Percentiles rank a stretch among this genome's conserved stretches.
phyloP scores from a whole-genome alignment of 2,797 vertebrate genomes.

The Danio aesculapii region DNA sequence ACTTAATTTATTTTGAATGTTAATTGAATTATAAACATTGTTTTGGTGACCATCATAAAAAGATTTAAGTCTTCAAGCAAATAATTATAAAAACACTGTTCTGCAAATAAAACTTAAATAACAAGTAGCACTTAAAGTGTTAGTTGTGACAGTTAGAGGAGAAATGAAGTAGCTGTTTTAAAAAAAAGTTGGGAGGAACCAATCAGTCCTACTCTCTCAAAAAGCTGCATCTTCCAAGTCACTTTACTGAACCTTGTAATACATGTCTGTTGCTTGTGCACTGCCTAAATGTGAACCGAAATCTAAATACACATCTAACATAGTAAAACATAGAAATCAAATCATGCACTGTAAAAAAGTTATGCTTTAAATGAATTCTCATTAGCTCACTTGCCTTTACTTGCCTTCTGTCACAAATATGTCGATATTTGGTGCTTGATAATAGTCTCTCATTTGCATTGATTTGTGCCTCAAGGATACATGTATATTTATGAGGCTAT shows the following conservation, averaged over 20 bases:
- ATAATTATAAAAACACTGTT: too few relatives aligned
- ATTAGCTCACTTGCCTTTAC: not conserved
- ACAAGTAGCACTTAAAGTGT: too few relatives aligned
- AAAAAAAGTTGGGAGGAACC: too few relatives aligned
- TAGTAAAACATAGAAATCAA: not conserved
- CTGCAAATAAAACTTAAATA: too few relatives aligned
- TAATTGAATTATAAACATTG: too few relatives aligned
- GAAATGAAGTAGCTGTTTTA: too few relatives aligned
- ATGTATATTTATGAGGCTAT: constrained; percentile 64
- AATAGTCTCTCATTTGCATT: constrained; percentile 55
- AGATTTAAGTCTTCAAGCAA: too few relatives aligned
- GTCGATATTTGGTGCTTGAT: constrained; percentile 51
- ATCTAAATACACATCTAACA: not conserved
- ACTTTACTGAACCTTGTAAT: too few relatives aligned
- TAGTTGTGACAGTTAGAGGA: too few relatives aligned
- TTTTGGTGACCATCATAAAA: too few relatives aligned
- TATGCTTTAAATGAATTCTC: constrained; percentile 16
- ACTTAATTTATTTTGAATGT: too few relatives aligned
- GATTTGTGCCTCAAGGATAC: constrained; percentile 52
- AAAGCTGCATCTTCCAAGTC: too few relatives aligned
- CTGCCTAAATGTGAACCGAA: not conserved
- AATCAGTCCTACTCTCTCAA: not conserved
- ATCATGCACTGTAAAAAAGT: not conserved
- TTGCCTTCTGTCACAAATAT: constrained; percentile 30
- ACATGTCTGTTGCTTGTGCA: not conserved